A percentile compares a stretch with the other conserved stretches of the same genome.
phyloP scores from a whole-genome alignment of 2,888 invertebrate genomes.

The Amiota minor region DNA sequence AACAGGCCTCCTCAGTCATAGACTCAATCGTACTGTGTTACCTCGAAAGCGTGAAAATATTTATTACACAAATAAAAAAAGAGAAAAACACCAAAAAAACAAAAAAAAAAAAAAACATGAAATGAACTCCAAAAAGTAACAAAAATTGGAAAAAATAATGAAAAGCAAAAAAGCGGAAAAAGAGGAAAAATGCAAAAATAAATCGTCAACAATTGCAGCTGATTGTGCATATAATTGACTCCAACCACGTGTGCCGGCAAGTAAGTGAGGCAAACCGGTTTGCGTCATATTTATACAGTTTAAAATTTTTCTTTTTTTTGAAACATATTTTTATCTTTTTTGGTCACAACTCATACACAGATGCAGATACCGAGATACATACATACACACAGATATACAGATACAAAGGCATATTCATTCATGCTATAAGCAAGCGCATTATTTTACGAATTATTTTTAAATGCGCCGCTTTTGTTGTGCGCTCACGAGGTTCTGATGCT shows the following conservation, averaged over 20 bases:
- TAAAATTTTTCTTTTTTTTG: slow-evolving; percentile 10
- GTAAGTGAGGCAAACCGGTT: background rate
- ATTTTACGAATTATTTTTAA: slow-evolving; percentile 29
- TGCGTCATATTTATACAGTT: slow-evolving; percentile 18
- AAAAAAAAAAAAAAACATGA: background rate
- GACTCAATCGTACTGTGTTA: too few relatives aligned
- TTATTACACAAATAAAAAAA: background rate
- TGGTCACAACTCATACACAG: background rate
- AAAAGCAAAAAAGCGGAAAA: slow-evolving; percentile 8
- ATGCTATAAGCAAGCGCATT: slow-evolving; percentile 5
- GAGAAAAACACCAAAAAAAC: too few relatives aligned
- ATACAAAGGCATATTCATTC: background rate
- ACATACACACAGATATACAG: too few relatives aligned
- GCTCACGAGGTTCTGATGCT: background rate
- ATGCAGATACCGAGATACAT: background rate
- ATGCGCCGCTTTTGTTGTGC: slow-evolving; percentile 27
- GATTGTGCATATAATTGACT: slow-evolving; percentile 23
- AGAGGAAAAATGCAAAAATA: background rate
- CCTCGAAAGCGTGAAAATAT: background rate
- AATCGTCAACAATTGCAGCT: slow-evolving; percentile 20
- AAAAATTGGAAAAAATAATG: background rate
- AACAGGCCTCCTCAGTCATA: background rate
- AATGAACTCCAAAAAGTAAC: background rate
- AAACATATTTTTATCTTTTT: background rate
- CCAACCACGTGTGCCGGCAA: background rate